A percentile compares a stretch with the other conserved stretches of the same genome.
Conservation (phyloP, 2,797 vertebrate genomes). For the Saxicola maurus region DNA sequence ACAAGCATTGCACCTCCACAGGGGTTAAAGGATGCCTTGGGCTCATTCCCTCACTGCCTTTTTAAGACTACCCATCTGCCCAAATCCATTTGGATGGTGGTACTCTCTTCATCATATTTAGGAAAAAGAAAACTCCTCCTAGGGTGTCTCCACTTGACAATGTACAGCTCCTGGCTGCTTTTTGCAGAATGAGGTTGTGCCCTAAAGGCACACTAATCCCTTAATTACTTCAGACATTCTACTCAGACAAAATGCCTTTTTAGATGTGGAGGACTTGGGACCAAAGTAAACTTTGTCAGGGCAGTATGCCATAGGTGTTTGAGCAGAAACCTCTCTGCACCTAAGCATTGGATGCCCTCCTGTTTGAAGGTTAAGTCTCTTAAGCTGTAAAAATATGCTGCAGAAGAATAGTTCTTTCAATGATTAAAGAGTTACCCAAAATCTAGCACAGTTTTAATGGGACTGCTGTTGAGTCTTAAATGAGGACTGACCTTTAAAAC, state of each 20-base stretch:
- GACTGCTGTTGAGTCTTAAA: background rate
- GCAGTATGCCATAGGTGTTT: background rate
- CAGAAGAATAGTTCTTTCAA: background rate
- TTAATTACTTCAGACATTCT: background rate
- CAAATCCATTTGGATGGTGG: background rate
- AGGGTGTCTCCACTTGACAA: background rate
- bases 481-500: background rate
- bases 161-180: background rate
- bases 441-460: background rate
- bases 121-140: background rate
- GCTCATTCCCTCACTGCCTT: background rate
- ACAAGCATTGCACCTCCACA: background rate
- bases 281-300: background rate
- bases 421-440: background rate
- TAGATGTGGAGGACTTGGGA: background rate
- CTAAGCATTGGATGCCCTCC: background rate
- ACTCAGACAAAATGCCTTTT: background rate
- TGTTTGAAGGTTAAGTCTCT: background rate
- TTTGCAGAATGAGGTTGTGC: background rate
- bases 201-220: background rate
- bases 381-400: background rate
- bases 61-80: accelerated
- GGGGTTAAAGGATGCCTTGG: background rate
- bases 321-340: background rate
- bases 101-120: background rate